Base-by-base conservation (phyloP, 2,888 invertebrate species). In the Ptychoptera contaminata region DNA sequence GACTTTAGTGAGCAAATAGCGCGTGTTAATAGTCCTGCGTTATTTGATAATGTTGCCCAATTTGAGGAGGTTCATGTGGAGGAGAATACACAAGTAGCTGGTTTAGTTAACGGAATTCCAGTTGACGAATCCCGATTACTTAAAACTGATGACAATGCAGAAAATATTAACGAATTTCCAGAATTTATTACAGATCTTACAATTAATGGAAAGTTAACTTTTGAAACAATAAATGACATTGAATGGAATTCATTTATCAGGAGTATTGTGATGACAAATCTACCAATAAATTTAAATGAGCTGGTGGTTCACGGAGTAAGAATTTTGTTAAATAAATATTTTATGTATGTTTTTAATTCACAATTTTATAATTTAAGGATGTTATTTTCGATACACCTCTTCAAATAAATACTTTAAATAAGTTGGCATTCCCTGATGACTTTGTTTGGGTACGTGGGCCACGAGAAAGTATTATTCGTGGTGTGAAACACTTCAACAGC, bases 381-480 rank as follows among this genome's bases (percentile, higher is more conserved):
- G 53, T 73, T 11, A 52, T 57, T 38, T 56, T 67, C 6, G 58
- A 62, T 45, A 53, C 59, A 32, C 46, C 55, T 15, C 50, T 67
- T 12, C 47, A 55, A 2, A 54, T 68, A 15, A 52, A 58, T 14
- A 53, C 51, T 32, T 55, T 77, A 8, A 76, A 76, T 52, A 54
- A 55, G 16, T 51, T 74, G 1, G 52, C 54, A 41, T 77, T 72
- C 55, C 76, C 75, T 1, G 57, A 63, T 9, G 70, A 70, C 31
- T 77, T 65, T 49, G 54, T 76, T 5, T 56, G 67, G 47, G 55
- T 56, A 2, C 60, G 63, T 50, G 58, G 58, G 10, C 53, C 54
- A 8, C 40, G 51, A 10, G 51, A 54, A 5, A 57, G 61, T 15
- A 53, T 58, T 3, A 61, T 76, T n/a, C 56, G 51, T 37, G 71